Evolutionary conservation across 1,140 invertebrate species (phyloP), one percentile per base, ranked within the genome.

Genomic region (Drosophila nannoptera): DNA sequence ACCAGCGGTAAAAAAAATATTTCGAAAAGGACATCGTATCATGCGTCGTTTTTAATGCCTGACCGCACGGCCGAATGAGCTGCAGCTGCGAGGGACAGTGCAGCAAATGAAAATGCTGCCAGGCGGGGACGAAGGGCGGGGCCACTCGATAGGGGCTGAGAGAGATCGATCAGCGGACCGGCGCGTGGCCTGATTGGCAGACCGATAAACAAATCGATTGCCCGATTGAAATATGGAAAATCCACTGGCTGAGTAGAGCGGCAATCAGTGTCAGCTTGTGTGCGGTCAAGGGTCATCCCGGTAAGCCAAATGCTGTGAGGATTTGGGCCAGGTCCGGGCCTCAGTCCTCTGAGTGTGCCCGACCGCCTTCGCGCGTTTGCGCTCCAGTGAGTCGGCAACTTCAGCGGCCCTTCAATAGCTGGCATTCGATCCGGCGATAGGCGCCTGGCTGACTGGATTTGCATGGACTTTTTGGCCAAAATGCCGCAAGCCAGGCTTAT

Each of bases 401-500:
- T 61, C 49, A 55, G 46, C 8, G 43, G 54, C 7, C 12, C 48
- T 54, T 54, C 40, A 46, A 35, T 16, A 33, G 12, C 45, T 29
- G 2, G 4, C 2, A 31, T 38, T 31, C 16, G 40, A 22, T 31
- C 31, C 2, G 46, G 22, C 45, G 32, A 42, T 43, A 48, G 40
- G 36, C 14, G 43, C 55, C 36, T n/a, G 40, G n/a, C 49, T 31
- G 48, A 22, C 59, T 45, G 38, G 46, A 67, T 53, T 65, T 52
- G 32, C 60, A 48, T 61, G 64, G 73, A 56, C 43, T 42, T 69
- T 14, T 56, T 43, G 33, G 33, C 33, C 9, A 43, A 16, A 42
- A 48, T 54, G 71, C 78, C 80, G 62, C 76, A 84, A 78, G 72
- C 62, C 62, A 58, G 73, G 63, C 81, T 84, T 84, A 84, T 65